Percentiles rank a stretch among this genome's conserved stretches.
Evolutionary conservation across 2,113 vertebrate genomes (phyloP).

Genomic region (Psittacus erithacus): DNA sequence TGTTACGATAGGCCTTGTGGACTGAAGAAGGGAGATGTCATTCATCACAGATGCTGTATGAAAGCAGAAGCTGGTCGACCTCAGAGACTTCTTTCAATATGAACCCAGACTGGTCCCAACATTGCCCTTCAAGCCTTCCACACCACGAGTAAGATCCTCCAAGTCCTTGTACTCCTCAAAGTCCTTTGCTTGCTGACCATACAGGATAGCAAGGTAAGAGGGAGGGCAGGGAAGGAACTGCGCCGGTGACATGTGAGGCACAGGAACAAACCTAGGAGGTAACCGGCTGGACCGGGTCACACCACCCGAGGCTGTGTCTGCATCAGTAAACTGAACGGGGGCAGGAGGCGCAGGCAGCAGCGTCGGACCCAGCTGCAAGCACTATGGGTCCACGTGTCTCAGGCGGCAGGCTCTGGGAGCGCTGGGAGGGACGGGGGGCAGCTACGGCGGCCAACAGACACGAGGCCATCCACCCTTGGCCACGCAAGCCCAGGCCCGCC

Average conservation of each 20-base stretch:
- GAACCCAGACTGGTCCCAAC: neutral
- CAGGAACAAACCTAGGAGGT: neutral
- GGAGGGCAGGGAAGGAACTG: accelerated
- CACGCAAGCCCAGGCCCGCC: neutral
- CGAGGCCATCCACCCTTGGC: neutral
- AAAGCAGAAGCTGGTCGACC: neutral
- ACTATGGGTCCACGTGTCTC: no score
- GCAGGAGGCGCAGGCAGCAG: neutral
- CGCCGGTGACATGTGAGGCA: accelerated
- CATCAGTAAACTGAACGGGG: accelerated
- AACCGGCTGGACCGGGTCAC: neutral
- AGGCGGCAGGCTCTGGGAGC: no score
- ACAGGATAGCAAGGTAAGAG: neutral
- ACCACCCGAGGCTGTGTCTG: neutral
- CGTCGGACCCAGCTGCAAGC: neutral
- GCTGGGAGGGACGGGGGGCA: no score
- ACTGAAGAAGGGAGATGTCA: neutral
- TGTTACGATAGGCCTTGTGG: neutral
- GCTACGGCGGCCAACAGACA: neutral
- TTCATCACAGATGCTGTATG: neutral
- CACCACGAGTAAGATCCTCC: neutral
- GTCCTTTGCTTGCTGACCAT: neutral
- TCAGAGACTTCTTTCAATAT: neutral
- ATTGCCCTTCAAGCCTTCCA: neutral
- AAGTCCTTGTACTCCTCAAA: neutral